Conservation (phyloP, 2,888 invertebrate species). For the Oxytorus armatus region DNA sequence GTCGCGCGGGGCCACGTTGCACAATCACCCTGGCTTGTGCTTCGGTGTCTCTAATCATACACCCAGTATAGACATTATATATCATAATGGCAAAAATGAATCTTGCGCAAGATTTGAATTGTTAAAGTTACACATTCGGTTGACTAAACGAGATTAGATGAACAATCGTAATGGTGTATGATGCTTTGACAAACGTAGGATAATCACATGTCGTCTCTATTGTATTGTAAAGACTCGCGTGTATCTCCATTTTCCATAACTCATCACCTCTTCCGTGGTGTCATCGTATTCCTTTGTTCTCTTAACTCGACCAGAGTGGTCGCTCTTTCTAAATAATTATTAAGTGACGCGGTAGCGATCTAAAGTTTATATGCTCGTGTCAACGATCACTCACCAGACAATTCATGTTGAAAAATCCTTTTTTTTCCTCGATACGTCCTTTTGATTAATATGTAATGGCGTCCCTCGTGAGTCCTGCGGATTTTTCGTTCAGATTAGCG, state of each 20-base stretch:
- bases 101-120: conserved; percentile 58
- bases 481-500: conserved; percentile 66
- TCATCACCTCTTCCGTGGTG: not conserved
- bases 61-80: conserved; percentile 38
- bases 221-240: not conserved
- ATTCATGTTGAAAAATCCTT: conserved; percentile 76
- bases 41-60: conserved; percentile 62
- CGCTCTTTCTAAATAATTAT: not conserved
- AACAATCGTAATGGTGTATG: conserved; percentile 22
- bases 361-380: conserved; percentile 4
- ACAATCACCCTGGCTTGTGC: conserved; percentile 65
- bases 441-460: not conserved
- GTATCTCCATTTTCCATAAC: not conserved
- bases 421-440: conserved; percentile 16
- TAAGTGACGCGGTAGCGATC: not conserved
- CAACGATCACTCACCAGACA: conserved; percentile 78
- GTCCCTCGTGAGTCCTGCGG: conserved; percentile 54
- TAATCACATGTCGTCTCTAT: not conserved
- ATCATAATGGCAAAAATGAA: conserved; percentile 46
- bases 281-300: conserved; percentile 34
- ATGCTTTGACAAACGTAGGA: conserved; percentile 5
- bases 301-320: not conserved
- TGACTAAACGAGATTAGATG: conserved; percentile 52
- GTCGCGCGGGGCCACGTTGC: conserved; percentile 70
- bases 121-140: conserved; percentile 26